phyloP scores from a whole-genome alignment of 2,888 invertebrate genomes.

The Caenorhabditis macrosperma region DNA sequence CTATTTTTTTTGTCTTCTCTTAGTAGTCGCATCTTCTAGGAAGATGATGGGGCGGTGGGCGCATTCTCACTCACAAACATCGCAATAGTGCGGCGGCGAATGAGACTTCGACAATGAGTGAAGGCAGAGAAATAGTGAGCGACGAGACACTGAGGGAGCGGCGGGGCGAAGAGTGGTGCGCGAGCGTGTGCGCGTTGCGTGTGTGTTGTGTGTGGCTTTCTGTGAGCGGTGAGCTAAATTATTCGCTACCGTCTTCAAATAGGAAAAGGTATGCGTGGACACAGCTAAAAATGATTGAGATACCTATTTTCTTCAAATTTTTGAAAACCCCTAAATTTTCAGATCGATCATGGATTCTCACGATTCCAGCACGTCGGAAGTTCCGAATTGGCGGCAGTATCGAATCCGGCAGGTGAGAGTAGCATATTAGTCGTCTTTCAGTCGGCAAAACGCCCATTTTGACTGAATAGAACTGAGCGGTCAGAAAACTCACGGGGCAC shows the following conservation, averaged over 20 bases:
- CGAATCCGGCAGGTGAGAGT: constrained; percentile 17
- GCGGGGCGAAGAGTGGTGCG: constrained; percentile 29
- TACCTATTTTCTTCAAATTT: not conserved
- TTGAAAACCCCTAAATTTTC: constrained; percentile 13
- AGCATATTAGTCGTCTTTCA: not conserved
- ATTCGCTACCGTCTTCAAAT: not conserved
- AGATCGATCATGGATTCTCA: constrained; percentile 63
- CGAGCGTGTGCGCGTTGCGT: constrained; percentile 55
- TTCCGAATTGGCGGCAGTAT: constrained; percentile 1
- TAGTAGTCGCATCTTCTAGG: constrained; percentile 1
- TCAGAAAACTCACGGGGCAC: constrained; percentile 2
- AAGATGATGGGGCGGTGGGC: not conserved
- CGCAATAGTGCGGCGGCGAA: not conserved
- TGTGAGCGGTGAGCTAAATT: constrained; percentile 41
- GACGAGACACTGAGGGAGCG: constrained; percentile 35
- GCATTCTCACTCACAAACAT: constrained; percentile 29
- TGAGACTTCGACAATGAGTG: constrained; percentile 43
- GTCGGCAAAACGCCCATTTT: not conserved
- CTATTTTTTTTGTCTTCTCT: constrained; percentile 2
- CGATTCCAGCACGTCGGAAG: constrained; percentile 58
- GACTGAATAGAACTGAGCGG: not conserved
- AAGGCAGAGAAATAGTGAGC: constrained; percentile 55
- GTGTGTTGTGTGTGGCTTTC: constrained; percentile 41
- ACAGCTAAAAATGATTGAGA: not conserved
- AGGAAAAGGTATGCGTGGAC: not conserved